Base-by-base conservation (phyloP, 37 sponge, comb jelly and placozoan genomes). In the Mnemiopsis leidyi region DNA sequence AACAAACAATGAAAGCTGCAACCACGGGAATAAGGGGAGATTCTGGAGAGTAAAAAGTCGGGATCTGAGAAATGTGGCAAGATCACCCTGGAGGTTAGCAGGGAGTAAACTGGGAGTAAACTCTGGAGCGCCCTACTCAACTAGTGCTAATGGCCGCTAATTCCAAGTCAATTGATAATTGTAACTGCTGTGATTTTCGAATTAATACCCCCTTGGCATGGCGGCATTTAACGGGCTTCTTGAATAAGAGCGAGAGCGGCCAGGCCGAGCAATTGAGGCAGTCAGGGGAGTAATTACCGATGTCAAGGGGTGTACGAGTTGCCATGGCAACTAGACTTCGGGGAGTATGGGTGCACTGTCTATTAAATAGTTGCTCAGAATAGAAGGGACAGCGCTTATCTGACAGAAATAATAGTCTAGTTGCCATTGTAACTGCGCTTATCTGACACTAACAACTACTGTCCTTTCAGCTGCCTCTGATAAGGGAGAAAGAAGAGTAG, bases 91-190 rank as follows among this genome's bases (percentile, higher is more conserved):
- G n/a, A n/a, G n/a, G n/a, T 48, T 5, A 48, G 61, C 9, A 48
- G 61, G 9, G 5, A 48, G 61, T 48, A 48, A 48, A 48, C 61
- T 48, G 61, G 61, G 61, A 48, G 61, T 48, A 48, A 48, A 48
- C 61, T 13, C 61, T 18, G 13, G 9, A 48, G 61, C 61, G 61
- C 61, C 61, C 61, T 48, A 48, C 61, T 48, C 61, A 48, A 5
- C 61, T 18, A 13, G 61, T 13, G 61, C 61, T 48, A 48, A 48
- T 48, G 61, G 61, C 61, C 61, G 75, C 75, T 71, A 71, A 71
- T 71, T 28, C 3, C 75, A 25, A 28, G 75, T 71, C 75, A 71
- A 71, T 71, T 71, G 75, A 71, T 71, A 71, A 71, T 71, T 71
- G 75, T 71, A 71, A 71, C 75, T 29, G 75, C 61, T 48, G 61